Conservation (phyloP, 2,888 invertebrate genomes). For the Priocnemis perturbator region DNA sequence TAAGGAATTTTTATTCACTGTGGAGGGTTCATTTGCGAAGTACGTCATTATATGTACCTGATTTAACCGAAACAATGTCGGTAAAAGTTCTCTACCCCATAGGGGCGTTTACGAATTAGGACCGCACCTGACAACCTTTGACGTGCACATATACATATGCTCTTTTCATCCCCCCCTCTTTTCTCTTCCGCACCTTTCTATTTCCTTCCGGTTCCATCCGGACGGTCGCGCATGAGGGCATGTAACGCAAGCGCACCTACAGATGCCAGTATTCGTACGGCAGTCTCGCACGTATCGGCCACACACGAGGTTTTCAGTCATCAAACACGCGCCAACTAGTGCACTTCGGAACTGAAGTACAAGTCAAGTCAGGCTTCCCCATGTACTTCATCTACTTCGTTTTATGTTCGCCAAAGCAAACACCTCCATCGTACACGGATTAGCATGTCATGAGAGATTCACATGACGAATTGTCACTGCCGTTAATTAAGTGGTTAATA, state of each 20-base stretch:
- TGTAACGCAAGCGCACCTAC: slow-evolving; percentile 56
- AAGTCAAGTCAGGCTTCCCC: neutral
- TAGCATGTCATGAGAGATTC: neutral
- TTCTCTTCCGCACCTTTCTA: slow-evolving; percentile 63
- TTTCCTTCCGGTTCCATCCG: slow-evolving; percentile 73
- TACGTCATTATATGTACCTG: too few species aligned
- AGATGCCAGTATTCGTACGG: slow-evolving; percentile 44
- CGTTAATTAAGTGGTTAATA: neutral
- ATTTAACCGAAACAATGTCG: too few species aligned
- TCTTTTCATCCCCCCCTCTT: slow-evolving; percentile 52
- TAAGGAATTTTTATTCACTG: too few species aligned
- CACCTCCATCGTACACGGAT: too few species aligned
- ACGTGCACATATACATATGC: slow-evolving; percentile 32
- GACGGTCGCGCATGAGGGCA: slow-evolving; percentile 70
- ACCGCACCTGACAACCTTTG: slow-evolving; percentile 27
- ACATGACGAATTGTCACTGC: neutral
- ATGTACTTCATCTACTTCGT: neutral
- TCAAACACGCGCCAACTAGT: slow-evolving; percentile 43
- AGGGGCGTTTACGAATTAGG: slow-evolving; percentile 21
- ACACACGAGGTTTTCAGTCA: slow-evolving; percentile 51
- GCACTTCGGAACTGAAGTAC: slow-evolving; percentile 29
- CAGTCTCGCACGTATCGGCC: slow-evolving; percentile 36
- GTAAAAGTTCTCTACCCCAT: too few species aligned
- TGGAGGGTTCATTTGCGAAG: too few species aligned
- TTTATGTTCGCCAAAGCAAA: too few species aligned